These are phyloP conservation scores for Alcis repandata DNA, from an alignment of 2,888 invertebrate genomes.

Conservation along the genomic window DNA sequence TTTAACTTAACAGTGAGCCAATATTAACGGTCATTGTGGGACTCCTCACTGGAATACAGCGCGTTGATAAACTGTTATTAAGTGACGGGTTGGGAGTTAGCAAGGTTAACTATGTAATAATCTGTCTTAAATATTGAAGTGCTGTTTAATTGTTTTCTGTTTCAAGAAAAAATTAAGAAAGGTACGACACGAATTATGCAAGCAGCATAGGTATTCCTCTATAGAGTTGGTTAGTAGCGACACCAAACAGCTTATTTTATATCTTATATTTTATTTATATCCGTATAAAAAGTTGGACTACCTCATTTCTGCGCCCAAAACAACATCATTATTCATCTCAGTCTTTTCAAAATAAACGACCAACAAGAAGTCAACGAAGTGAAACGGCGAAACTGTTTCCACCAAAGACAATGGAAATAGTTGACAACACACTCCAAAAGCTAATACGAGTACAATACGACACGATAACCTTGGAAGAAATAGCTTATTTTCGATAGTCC, in stretches of 20 bases:
- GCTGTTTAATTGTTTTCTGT: background rate
- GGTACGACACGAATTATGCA: no score
- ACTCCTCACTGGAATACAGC: conserved; percentile 3
- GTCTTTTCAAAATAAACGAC: conserved; percentile 20
- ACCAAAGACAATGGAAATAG: conserved; percentile 3
- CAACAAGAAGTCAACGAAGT: conserved; percentile 40
- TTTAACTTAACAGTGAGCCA: background rate
- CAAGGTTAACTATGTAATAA: background rate
- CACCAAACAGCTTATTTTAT: no score
- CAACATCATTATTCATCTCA: conserved; percentile 14
- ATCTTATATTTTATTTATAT: background rate
- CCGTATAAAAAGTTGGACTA: background rate
- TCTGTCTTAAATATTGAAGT: background rate
- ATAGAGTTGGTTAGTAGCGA: no score
- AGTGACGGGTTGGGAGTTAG: conserved; percentile 6
- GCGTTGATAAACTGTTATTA: conserved; percentile 10
- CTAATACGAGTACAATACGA: no score
- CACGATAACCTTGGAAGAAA: no score
- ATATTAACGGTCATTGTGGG: conserved; percentile 23
- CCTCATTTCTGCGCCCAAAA: conserved; percentile 6
- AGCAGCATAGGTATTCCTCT: no score
- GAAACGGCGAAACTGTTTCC: conserved; percentile 38
- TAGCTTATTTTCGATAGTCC: no score
- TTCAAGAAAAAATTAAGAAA: no score
- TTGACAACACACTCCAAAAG: no score